Evolutionary conservation across 2,888 invertebrate genomes (phyloP), one percentile per base, ranked within the genome.

Genomic region (Brachypalpus laphriformis): DNA sequence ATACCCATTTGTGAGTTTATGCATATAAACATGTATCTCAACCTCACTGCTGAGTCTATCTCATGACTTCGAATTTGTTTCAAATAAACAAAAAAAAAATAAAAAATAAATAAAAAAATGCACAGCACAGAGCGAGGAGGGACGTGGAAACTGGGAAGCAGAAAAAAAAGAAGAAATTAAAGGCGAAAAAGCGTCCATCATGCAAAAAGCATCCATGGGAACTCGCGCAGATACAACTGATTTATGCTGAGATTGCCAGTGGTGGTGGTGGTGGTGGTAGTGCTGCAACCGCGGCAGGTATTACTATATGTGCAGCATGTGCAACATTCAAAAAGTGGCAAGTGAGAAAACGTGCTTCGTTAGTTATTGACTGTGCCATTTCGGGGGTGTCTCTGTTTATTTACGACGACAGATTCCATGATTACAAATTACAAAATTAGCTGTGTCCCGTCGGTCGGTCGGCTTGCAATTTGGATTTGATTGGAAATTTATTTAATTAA

Each of bases 151-250:
- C 34, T 2, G 37, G 20, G 4, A 34, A 40, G 40, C 20, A 18
- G 37, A 34, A 3, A n/a, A 34, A 40, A 57, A 49, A 18, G 18
- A 65, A 49, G 47, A 63, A 70, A 49, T 63, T 51, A 57, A 78
- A 63, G 59, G 66, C 66, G 63, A 70, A 76, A 81, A 81, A 85
- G 28, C 71, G 81, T 81, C 66, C 85, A 85, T 85, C 85, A 76
- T 85, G 85, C 81, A 76, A 85, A 85, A 85, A 81, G 70, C 65
- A 81, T 81, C 85, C 85, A 85, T 85, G 85, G 85, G 85, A 85
- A 85, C 76, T 74, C 68, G 68, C 80, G 63, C 72, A 63, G 83
- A 83, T 83, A 70, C 78, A 75, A 81, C 80, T 80, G 83, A 80
- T 70, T 83, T 83, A 80, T 83, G 68, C 74, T 74, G 63, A 68